Evolutionary conservation across 1,140 invertebrate species (phyloP).

Genomic region (Temnothorax longispinosus): DNA sequence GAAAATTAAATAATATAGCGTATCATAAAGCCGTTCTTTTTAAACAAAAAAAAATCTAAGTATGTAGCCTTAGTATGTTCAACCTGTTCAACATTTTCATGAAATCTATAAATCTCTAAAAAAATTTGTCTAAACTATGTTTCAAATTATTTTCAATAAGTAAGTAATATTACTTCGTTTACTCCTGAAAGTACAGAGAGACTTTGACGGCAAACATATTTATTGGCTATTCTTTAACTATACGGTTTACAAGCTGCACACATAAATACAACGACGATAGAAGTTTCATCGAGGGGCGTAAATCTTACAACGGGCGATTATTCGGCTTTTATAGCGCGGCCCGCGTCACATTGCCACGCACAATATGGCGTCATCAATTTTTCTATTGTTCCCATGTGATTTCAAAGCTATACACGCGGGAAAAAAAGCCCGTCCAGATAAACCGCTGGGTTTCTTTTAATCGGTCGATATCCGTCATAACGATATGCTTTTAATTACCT

Average conservation of each 20-base stretch:
- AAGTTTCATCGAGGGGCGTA: constrained; percentile 31
- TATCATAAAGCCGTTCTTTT: not conserved
- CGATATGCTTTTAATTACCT: constrained; percentile 44
- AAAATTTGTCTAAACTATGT: not conserved
- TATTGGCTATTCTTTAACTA: not conserved
- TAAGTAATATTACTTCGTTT: not conserved
- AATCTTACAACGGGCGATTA: constrained; percentile 53
- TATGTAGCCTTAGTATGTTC: not conserved
- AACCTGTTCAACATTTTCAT: not conserved
- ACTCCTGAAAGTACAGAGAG: not conserved
- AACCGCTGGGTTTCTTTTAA: constrained; percentile 44
- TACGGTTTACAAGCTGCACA: not conserved
- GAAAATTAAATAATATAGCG: not conserved
- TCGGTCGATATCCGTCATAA: constrained; percentile 5
- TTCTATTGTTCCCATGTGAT: constrained; percentile 46
- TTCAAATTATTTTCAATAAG: not conserved
- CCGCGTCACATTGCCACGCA: constrained; percentile 32
- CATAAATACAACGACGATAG: constrained; percentile 14
- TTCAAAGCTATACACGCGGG: not conserved
- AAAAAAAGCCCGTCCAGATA: constrained; percentile 22
- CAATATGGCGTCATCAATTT: constrained; percentile 54
- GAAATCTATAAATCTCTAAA: not conserved
- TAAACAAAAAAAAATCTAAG: not conserved
- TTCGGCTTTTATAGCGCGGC: constrained; percentile 42
- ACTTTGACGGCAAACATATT: not conserved